Conservation (phyloP, 2,888 invertebrate genomes). For the Cantharis rustica region DNA sequence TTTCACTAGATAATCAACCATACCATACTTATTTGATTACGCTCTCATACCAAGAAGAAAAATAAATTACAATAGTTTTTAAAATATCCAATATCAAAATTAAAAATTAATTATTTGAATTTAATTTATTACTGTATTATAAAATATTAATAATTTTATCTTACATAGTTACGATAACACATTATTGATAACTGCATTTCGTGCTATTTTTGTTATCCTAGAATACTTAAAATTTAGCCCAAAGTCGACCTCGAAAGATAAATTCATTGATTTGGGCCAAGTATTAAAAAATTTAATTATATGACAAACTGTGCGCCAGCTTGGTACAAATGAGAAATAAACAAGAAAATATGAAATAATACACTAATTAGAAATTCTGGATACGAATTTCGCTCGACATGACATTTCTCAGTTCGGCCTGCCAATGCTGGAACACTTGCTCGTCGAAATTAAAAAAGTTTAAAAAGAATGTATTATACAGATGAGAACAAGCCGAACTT, state of each 20-base stretch:
- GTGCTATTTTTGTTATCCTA: not conserved
- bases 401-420: not conserved
- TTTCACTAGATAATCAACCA: no score
- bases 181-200: not conserved
- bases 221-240: not conserved
- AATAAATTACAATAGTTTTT: not conserved
- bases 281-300: not conserved
- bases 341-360: no score
- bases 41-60: not conserved
- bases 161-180: not conserved
- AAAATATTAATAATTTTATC: not conserved
- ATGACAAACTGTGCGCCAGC: not conserved
- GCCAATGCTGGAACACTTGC: not conserved
- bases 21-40: no score
- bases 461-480: not conserved
- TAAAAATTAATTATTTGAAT: not conserved
- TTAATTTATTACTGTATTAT: not conserved
- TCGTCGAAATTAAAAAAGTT: not conserved
- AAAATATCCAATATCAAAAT: not conserved
- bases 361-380: no score
- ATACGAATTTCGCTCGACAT: no score
- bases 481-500: not conserved
- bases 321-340: not conserved
- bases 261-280: not conserved
- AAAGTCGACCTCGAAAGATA: not conserved